A percentile compares a stretch with the other conserved stretches of the same genome.
These are phyloP conservation scores for Sturnus vulgaris DNA, from an alignment of 2,113 vertebrate genomes.

Conservation along the genomic window DNA sequence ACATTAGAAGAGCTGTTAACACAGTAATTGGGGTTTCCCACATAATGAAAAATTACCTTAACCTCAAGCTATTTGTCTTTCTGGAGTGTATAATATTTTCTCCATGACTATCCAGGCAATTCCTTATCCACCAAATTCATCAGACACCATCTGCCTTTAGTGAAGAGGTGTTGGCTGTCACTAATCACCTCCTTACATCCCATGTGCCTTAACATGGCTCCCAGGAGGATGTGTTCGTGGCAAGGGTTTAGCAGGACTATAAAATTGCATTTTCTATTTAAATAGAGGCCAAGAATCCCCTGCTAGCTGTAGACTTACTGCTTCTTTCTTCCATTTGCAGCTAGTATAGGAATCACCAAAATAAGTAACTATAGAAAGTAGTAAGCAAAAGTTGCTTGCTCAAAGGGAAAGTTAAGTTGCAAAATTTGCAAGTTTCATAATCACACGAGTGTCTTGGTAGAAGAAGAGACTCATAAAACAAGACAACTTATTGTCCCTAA, in stretches of 20 bases:
- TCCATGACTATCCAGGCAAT: background rate
- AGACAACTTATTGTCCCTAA: background rate
- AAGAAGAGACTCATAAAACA: background rate
- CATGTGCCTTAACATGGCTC: background rate
- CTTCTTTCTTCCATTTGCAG: background rate
- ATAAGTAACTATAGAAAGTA: background rate
- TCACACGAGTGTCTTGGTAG: background rate
- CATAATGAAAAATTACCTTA: background rate
- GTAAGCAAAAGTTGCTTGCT: background rate
- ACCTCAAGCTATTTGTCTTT: background rate
- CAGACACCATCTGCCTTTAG: background rate
- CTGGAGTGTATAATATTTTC: background rate
- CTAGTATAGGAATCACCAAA: background rate
- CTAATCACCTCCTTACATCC: background rate
- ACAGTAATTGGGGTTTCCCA: background rate
- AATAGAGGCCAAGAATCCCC: background rate
- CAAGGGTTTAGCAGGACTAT: background rate
- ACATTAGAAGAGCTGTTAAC: background rate
- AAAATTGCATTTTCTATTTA: background rate
- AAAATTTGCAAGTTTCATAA: background rate
- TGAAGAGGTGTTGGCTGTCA: background rate
- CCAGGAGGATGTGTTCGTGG: background rate
- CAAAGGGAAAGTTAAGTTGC: background rate
- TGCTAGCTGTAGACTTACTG: background rate
- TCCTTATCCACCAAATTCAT: background rate